A percentile compares a stretch with the other conserved stretches of the same genome.
Evolutionary conservation across 2,888 invertebrate genomes (phyloP).

Genomic region (Thalpophila matura): DNA sequence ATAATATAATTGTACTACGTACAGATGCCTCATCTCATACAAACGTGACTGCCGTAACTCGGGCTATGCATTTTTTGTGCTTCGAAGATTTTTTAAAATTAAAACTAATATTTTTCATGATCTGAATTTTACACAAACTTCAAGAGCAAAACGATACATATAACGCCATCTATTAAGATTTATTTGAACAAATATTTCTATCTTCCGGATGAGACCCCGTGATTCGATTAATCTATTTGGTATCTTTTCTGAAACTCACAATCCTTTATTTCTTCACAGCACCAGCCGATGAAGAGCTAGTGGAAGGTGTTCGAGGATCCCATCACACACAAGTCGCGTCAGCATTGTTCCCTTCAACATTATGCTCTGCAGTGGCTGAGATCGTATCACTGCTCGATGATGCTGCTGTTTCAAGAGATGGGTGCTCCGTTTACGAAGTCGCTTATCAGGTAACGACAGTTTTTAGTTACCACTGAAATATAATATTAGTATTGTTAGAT

Average conservation of each 20-base stretch:
- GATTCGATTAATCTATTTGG: background rate
- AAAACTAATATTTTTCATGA: too few species aligned
- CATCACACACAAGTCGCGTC: conserved; percentile 98
- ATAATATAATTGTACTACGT: too few species aligned
- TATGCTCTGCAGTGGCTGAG: conserved; percentile 98
- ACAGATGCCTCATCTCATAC: too few species aligned
- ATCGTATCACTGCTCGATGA: conserved; percentile 98
- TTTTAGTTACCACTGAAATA: background rate
- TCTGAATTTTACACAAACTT: too few species aligned
- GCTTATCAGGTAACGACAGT: conserved; percentile 95
- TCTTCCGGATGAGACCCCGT: too few species aligned
- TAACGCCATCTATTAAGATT: too few species aligned
- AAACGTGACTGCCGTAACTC: too few species aligned
- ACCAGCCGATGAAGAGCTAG: conserved; percentile 91
- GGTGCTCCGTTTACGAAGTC: conserved; percentile 98
- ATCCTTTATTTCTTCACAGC: conserved; percentile 64
- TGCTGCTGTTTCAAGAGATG: conserved; percentile 98
- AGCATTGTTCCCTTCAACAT: conserved; percentile 98
- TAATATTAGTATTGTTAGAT: too few species aligned
- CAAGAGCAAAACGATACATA: too few species aligned
- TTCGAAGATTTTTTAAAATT: too few species aligned
- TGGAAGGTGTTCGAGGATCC: conserved; percentile 93
- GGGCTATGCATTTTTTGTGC: too few species aligned
- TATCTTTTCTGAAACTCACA: background rate
- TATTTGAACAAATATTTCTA: too few species aligned